Percentiles rank a stretch among this genome's conserved stretches.
These are phyloP conservation scores for Rhagium mordax DNA, from an alignment of 2,888 invertebrate genomes.

Conservation along the genomic window DNA sequence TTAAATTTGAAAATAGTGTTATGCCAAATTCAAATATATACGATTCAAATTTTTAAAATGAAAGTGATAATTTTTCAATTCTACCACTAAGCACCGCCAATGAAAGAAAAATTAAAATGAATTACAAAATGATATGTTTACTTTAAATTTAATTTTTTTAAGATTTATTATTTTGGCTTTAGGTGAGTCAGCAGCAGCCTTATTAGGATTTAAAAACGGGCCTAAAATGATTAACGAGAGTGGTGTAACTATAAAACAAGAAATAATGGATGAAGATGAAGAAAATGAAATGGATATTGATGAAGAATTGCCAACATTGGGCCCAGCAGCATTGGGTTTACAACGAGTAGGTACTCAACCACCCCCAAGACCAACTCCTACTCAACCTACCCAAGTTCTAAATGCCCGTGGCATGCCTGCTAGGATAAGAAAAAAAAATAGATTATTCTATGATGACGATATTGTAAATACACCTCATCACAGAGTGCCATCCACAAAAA, in stretches of 20 bases:
- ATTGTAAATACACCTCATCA: slow-evolving; percentile 87
- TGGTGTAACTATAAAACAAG: slow-evolving; percentile 71
- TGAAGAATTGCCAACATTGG: slow-evolving; percentile 80
- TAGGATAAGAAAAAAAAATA: slow-evolving; percentile 89
- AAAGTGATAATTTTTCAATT: neutral
- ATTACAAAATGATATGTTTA: neutral
- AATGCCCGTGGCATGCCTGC: slow-evolving; percentile 93
- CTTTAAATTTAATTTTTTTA: slow-evolving; percentile 11
- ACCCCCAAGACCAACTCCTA: slow-evolving; percentile 78
- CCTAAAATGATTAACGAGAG: slow-evolving; percentile 66
- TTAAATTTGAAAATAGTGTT: slow-evolving; percentile 68
- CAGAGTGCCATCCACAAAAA: slow-evolving; percentile 80
- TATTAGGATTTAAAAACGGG: slow-evolving; percentile 74
- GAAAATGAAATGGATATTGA: slow-evolving; percentile 73
- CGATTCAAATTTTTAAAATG: slow-evolving; percentile 48
- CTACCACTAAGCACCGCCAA: neutral
- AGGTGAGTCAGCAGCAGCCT: slow-evolving; percentile 74
- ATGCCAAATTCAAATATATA: slow-evolving; percentile 67
- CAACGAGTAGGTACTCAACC: slow-evolving; percentile 87
- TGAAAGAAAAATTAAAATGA: neutral
- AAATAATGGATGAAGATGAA: slow-evolving; percentile 72
- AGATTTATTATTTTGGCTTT: slow-evolving; percentile 48
- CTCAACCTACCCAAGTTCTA: slow-evolving; percentile 84
- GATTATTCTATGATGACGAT: slow-evolving; percentile 90
- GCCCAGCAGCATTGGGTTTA: slow-evolving; percentile 85